Percentiles rank a stretch among this genome's conserved stretches.
phyloP scores from a whole-genome alignment of 2,797 vertebrate species.

The Intellagama lesueurii region DNA sequence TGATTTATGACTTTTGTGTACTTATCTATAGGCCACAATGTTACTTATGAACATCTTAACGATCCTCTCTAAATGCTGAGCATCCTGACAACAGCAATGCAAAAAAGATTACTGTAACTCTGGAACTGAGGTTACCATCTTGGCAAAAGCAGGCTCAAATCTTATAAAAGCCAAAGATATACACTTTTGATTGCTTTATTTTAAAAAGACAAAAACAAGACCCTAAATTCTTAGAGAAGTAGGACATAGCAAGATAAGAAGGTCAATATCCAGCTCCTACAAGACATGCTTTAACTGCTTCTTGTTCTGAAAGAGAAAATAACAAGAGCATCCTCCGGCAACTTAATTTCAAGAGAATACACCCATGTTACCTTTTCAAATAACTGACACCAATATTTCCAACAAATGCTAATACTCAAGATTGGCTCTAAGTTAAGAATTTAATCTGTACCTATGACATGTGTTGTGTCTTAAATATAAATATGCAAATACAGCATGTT shows the following conservation, averaged over 20 bases:
- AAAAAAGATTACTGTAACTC: neutral
- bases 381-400: neutral
- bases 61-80: neutral
- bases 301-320: neutral
- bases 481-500: neutral
- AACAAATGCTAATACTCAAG: neutral
- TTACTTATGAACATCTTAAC: neutral
- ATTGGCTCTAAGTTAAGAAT: neutral
- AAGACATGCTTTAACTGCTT: neutral
- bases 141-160: neutral
- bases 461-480: neutral
- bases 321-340: neutral
- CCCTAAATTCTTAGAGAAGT: neutral
- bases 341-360: neutral
- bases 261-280: neutral
- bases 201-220: neutral
- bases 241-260: neutral
- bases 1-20: neutral
- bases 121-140: neutral
- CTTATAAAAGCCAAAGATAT: neutral
- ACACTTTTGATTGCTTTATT: neutral
- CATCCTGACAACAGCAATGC: neutral
- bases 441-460: neutral
- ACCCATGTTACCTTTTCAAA: neutral
- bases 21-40: neutral